Percentiles rank a stretch among this genome's conserved stretches.
Conservation (phyloP, 2,113 vertebrate species). For the Azemiops feae region DNA sequence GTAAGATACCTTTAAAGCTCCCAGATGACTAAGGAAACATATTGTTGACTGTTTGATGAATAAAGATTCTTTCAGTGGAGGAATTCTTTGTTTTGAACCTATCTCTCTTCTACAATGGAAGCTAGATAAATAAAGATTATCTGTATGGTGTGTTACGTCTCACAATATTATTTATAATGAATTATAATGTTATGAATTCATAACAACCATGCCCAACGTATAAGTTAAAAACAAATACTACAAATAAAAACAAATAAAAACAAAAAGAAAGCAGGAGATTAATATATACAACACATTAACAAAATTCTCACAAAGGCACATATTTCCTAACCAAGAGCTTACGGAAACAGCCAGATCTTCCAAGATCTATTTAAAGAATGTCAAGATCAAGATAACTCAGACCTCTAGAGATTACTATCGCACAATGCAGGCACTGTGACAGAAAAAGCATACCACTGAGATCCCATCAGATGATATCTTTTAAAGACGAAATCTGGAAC, state of each 20-base stretch:
- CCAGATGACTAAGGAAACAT: not conserved
- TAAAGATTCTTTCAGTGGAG: not conserved
- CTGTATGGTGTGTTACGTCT: not conserved
- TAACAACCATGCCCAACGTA: not conserved
- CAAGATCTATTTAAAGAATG: not conserved
- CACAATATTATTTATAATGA: not conserved
- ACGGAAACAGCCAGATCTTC: not conserved
- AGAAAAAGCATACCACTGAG: not conserved
- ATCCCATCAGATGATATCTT: not conserved
- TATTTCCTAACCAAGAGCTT: not conserved
- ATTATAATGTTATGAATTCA: not conserved
- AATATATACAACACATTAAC: not conserved
- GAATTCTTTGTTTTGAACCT: not conserved
- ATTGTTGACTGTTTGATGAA: not conserved
- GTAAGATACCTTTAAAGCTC: conserved; percentile 61
- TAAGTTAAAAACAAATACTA: not conserved
- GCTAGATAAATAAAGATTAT: not conserved
- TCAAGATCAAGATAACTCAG: not conserved
- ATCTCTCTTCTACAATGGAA: not conserved
- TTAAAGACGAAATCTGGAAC: not conserved
- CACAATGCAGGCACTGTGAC: not conserved
- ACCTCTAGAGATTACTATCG: not conserved
- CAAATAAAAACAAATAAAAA: not conserved
- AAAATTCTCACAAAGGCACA: not conserved
- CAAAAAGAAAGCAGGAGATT: not conserved